Evolutionary conservation across 2,113 vertebrate genomes (phyloP), one percentile per base, ranked within the genome.

Genomic region (Amazona guildingii): DNA sequence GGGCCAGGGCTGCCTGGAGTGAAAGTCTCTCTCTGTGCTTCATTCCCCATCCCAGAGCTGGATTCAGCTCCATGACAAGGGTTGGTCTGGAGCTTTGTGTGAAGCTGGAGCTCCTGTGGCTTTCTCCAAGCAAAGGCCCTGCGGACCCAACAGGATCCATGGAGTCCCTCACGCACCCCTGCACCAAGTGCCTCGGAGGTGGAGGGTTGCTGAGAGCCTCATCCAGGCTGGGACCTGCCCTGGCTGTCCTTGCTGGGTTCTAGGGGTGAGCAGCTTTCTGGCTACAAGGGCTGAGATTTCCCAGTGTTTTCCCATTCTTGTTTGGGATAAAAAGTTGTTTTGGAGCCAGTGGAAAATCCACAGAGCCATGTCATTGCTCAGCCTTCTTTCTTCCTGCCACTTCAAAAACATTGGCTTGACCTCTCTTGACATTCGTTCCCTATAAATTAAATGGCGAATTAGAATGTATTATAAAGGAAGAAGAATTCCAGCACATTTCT

Each of bases 241-340:
- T 51, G 49, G 49, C 49, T 51, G 49, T 7, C 3, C 0, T 14
- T 14, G 4, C 57, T 11, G 5, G 12, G 5, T 7, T 16, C n/a
- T 55, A 41, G 59, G 27, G 51, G 5, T 23, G 54, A 13, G 82
- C 9, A n/a, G 44, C 21, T n/a, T 27, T 44, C 31, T 31, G 25
- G 19, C 51, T 13, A 0, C 0, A 1, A 55, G 31, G 21, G 11
- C 4, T 11, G 74, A 51, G 46, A 33, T 31, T 79, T 39, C 19
- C 5, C 49, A 64, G 25, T 9, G 17, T 49, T 73, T 51, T 48
- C 46, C 27, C 0, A 0, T 7, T 55, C 28, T 35, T 3, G 1
- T 17, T 5, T 6, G 8, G 63, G 43, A 37, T 29, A 12, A 85
- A 73, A 59, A 75, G 33, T 18, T 28, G 24, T 12, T 17, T 13